A percentile compares a stretch with the other conserved stretches of the same genome.
Evolutionary conservation across 2,113 vertebrate species (phyloP).

Genomic region (Myiopsitta monachus): DNA sequence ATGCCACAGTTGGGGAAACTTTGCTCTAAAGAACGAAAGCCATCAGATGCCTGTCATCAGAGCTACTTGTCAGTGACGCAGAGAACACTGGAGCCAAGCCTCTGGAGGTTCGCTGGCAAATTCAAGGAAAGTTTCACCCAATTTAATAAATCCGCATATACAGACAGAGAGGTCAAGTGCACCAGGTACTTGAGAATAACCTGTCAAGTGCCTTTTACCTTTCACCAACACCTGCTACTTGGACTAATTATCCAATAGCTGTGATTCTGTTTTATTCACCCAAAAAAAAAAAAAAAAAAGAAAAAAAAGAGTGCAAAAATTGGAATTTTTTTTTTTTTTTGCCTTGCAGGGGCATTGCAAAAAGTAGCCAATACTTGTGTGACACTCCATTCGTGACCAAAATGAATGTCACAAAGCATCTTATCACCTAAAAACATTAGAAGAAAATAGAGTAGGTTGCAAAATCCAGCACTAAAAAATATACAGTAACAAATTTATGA

Average conservation of each 20-base stretch:
- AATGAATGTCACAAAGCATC: not conserved
- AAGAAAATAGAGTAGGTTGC: not conserved
- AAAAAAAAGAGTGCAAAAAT: not conserved
- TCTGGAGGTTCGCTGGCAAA: not conserved
- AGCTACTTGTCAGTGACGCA: not conserved
- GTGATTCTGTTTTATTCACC: not conserved
- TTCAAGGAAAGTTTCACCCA: not conserved
- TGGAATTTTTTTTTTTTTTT: not conserved
- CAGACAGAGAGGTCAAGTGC: not conserved
- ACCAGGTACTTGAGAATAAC: not conserved
- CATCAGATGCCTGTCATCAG: not conserved
- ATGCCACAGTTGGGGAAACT: not conserved
- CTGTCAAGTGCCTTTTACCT: not conserved
- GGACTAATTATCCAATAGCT: not conserved
- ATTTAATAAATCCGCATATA: not conserved
- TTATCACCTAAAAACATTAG: not conserved
- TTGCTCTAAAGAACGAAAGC: not conserved
- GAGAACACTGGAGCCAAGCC: not conserved
- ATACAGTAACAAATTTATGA: not conserved
- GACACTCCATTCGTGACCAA: not conserved
- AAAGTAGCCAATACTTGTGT: not conserved
- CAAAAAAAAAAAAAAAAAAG: too few relatives aligned
- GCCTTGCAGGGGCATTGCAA: not conserved
- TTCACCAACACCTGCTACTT: not conserved
- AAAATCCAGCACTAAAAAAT: not conserved